Evolutionary conservation across 2,888 invertebrate species (phyloP).

Genomic region (Himalopsyche anomala): DNA sequence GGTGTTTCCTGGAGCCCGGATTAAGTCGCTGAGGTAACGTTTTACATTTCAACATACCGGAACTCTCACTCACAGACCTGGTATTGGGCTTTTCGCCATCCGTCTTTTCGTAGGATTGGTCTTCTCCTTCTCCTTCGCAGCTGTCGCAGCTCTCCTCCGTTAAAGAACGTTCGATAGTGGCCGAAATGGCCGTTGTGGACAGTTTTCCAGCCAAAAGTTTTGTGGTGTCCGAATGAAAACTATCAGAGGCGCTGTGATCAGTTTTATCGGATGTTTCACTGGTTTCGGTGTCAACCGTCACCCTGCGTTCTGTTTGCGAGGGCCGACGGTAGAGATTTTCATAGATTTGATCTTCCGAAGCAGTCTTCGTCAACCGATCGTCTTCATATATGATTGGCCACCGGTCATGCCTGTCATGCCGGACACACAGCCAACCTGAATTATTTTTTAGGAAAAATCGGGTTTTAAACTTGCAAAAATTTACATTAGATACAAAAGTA

Average conservation of each 20-base stretch:
- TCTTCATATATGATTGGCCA: conserved; percentile 87
- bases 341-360: conserved; percentile 72
- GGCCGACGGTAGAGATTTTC: conserved; percentile 71
- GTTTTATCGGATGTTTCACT: conserved; percentile 76
- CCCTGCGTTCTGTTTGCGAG: conserved; percentile 69
- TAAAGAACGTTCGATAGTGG: conserved; percentile 67
- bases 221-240: conserved; percentile 72
- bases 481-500: not conserved
- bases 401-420: conserved; percentile 85
- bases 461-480: conserved; percentile 13
- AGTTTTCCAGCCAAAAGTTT: conserved; percentile 59
- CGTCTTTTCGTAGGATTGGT: conserved; percentile 71
- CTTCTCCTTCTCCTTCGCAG: conserved; percentile 68
- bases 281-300: conserved; percentile 71
- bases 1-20: conserved; percentile 76
- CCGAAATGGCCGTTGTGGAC: conserved; percentile 48
- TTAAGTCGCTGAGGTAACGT: conserved; percentile 79
- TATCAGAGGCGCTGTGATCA: conserved; percentile 74
- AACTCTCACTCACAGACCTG: conserved; percentile 59
- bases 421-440: conserved; percentile 84
- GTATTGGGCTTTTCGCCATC: conserved; percentile 62
- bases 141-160: conserved; percentile 67
- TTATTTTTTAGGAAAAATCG: not conserved
- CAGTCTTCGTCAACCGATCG: conserved; percentile 74
- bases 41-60: conserved; percentile 70